Conservation (phyloP, 2,888 invertebrate genomes). For the Chrysomela aeneicollis region DNA sequence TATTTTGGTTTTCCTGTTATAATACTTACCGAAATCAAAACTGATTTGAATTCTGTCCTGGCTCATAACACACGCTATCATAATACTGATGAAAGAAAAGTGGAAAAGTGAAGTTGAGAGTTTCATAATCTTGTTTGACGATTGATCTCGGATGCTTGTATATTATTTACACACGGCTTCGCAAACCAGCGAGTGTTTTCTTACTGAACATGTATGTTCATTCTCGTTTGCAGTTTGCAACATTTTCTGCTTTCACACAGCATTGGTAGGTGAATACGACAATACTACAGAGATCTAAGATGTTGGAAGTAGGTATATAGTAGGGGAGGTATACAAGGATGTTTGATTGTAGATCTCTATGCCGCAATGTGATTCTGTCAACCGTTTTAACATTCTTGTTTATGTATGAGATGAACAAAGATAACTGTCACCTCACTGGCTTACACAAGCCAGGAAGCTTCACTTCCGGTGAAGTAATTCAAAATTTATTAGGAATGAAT, state of each 20-base stretch:
- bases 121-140: constrained; percentile 12
- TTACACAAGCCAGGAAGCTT: no score
- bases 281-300: no score
- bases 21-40: constrained; percentile 17
- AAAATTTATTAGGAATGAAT: no score
- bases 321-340: no score
- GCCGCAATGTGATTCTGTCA: no score
- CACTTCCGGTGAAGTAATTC: no score
- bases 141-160: background rate
- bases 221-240: background rate
- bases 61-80: constrained; percentile 8
- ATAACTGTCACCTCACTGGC: no score
- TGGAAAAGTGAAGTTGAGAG: background rate
- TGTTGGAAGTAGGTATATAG: no score
- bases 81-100: constrained; percentile 4
- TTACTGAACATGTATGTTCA: background rate
- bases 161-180: background rate
- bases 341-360: no score
- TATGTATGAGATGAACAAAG: no score
- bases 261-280: background rate
- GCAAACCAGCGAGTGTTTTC: background rate
- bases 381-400: no score
- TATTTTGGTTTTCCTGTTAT: background rate
- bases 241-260: background rate
- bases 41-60: constrained; percentile 22